Percentiles rank a stretch among this genome's conserved stretches.
phyloP scores from a whole-genome alignment of 2,113 vertebrate species.

The Zapus hudsonius region DNA sequence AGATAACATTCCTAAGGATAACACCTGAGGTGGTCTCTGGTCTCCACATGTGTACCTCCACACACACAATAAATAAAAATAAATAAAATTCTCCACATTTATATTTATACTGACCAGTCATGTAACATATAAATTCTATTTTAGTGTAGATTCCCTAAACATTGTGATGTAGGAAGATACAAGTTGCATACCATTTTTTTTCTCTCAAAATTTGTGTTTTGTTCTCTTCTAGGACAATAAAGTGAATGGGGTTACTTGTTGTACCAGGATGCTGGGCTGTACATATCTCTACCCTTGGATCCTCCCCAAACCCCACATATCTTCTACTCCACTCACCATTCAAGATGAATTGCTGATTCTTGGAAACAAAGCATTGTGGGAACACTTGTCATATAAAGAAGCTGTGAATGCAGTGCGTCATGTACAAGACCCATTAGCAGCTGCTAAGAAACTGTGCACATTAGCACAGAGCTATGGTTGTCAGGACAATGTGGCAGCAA shows the following conservation, averaged over 20 bases:
- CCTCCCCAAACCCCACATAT: constrained; percentile 94
- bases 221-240: constrained; percentile 93
- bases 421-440: constrained; percentile 90
- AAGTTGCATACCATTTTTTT: constrained; percentile 23
- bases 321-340: constrained; percentile 90
- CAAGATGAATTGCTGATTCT: constrained; percentile 95
- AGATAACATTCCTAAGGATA: too few relatives aligned
- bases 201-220: constrained; percentile 59
- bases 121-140: not conserved
- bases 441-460: constrained; percentile 96
- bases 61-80: too few relatives aligned
- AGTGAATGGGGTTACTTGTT: constrained; percentile 98
- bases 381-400: constrained; percentile 92
- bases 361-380: constrained; percentile 95
- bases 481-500: constrained; percentile 94
- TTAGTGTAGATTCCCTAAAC: not conserved
- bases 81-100: not conserved
- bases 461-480: constrained; percentile 97
- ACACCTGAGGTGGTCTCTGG: too few relatives aligned
- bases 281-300: constrained; percentile 96
- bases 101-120: not conserved
- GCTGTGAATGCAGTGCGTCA: constrained; percentile 91
- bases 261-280: constrained; percentile 96
- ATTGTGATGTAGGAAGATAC: not conserved
- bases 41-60: too few relatives aligned